phyloP scores from a whole-genome alignment of 1,140 invertebrate genomes.

The Heliconius congener region DNA sequence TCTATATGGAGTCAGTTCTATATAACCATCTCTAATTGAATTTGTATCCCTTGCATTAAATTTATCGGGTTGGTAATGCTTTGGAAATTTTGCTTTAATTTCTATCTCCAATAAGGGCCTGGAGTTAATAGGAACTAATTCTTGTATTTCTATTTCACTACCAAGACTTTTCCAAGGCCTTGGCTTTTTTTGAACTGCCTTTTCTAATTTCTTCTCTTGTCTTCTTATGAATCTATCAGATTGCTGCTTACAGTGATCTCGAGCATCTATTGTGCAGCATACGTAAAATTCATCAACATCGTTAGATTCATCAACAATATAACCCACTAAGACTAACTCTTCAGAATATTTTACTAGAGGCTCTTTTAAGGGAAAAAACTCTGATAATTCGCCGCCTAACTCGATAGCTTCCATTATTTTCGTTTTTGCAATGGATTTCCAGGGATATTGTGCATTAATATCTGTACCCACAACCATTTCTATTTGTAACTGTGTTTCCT shows the following conservation, averaged over 20 bases:
- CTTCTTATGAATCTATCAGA: slow-evolving; percentile 73
- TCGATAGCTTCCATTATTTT: slow-evolving; percentile 83
- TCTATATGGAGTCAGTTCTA: slow-evolving; percentile 83
- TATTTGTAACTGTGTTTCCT: slow-evolving; percentile 77
- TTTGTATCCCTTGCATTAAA: slow-evolving; percentile 79
- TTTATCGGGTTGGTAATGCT: slow-evolving; percentile 72
- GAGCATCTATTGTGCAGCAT: slow-evolving; percentile 84
- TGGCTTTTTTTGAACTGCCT: slow-evolving; percentile 83
- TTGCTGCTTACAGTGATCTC: slow-evolving; percentile 82
- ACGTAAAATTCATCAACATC: slow-evolving; percentile 86
- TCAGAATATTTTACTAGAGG: slow-evolving; percentile 81
- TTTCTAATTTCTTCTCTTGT: slow-evolving; percentile 83
- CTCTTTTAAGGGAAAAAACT: slow-evolving; percentile 82
- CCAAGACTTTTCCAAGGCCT: slow-evolving; percentile 84
- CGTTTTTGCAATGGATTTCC: slow-evolving; percentile 85
- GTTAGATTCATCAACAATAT: slow-evolving; percentile 84
- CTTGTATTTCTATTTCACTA: slow-evolving; percentile 84
- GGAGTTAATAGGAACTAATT: slow-evolving; percentile 77
- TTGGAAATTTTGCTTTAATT: slow-evolving; percentile 84
- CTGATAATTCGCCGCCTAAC: slow-evolving; percentile 77
- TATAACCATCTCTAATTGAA: slow-evolving; percentile 84
- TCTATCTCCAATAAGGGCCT: slow-evolving; percentile 85
- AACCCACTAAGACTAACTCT: slow-evolving; percentile 85
- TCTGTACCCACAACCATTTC: slow-evolving; percentile 80
- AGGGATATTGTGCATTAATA: slow-evolving; percentile 88